Evolutionary conservation across 1,140 invertebrate species (phyloP).

Genomic region (Drosophila tropicalis): DNA sequence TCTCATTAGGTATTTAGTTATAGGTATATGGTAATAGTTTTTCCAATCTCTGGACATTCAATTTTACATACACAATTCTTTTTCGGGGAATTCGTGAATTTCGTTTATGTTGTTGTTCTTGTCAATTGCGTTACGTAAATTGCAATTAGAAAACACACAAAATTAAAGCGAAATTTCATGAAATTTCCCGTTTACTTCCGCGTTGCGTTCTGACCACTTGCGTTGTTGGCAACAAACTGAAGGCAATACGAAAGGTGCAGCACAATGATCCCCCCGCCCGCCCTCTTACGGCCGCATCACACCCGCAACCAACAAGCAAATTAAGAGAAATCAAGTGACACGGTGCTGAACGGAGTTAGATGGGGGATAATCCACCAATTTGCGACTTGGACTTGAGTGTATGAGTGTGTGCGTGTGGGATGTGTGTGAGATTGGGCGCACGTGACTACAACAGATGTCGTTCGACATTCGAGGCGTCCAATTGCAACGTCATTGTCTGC

Average conservation of each 20-base stretch:
- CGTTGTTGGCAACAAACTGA: conserved; percentile 50
- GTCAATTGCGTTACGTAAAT: conserved; percentile 29
- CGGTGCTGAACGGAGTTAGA: neutral
- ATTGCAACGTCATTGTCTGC: neutral
- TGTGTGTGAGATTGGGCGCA: conserved; percentile 1
- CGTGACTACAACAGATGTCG: conserved; percentile 36
- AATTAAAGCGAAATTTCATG: neutral
- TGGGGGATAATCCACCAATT: too few relatives aligned
- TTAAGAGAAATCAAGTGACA: conserved; percentile 3
- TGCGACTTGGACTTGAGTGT: too few relatives aligned
- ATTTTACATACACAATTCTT: conserved; percentile 9
- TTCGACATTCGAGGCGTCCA: conserved; percentile 14
- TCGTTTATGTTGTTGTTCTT: neutral
- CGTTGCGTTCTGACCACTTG: conserved; percentile 40
- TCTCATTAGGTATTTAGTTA: neutral
- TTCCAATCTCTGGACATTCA: neutral
- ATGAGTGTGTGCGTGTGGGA: neutral
- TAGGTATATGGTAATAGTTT: neutral
- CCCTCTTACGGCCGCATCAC: too few relatives aligned
- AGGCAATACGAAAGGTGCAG: neutral
- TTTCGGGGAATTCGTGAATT: conserved; percentile 4
- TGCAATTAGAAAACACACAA: conserved; percentile 38
- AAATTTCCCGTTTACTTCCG: conserved; percentile 35
- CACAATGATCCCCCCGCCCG: neutral
- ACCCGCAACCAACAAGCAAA: neutral